Percentiles rank a stretch among this genome's conserved stretches.
Evolutionary conservation across 2,888 invertebrate species (phyloP).

Genomic region (Meiosimyza decipiens): DNA sequence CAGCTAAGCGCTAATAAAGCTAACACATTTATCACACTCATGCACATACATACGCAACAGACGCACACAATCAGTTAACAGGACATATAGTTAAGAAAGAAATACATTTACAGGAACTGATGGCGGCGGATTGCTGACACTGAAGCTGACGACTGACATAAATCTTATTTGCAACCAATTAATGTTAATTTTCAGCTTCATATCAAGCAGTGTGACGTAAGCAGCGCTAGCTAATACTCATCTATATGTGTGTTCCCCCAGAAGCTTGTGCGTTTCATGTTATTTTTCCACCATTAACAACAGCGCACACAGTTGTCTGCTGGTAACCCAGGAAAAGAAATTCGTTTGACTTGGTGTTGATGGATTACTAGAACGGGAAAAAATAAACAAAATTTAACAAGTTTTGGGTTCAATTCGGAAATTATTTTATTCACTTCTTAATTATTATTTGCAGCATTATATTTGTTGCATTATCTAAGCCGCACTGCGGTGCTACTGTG

Average conservation of each 20-base stretch:
- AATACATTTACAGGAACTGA: not conserved
- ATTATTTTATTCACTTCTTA: too few relatives aligned
- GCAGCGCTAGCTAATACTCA: not conserved
- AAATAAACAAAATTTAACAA: too few relatives aligned
- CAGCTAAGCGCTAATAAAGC: not conserved
- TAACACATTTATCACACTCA: not conserved
- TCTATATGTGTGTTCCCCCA: not conserved
- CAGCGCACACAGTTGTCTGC: not conserved
- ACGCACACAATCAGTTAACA: not conserved
- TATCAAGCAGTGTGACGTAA: constrained; percentile 34
- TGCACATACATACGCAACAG: constrained; percentile 5
- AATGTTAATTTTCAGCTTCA: constrained; percentile 45
- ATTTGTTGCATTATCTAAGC: too few relatives aligned
- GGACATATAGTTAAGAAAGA: not conserved
- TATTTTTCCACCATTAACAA: not conserved
- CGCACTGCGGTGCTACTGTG: too few relatives aligned
- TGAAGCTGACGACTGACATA: constrained; percentile 38
- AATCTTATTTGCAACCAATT: constrained; percentile 43
- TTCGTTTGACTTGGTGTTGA: too few relatives aligned
- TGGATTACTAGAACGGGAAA: too few relatives aligned
- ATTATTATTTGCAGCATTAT: too few relatives aligned
- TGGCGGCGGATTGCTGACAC: constrained; percentile 1
- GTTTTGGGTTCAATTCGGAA: too few relatives aligned
- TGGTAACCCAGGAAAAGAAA: not conserved
- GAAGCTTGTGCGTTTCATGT: not conserved